Evolutionary conservation across 2,113 vertebrate genomes (phyloP).

Genomic region (Australoheros scitulus): DNA sequence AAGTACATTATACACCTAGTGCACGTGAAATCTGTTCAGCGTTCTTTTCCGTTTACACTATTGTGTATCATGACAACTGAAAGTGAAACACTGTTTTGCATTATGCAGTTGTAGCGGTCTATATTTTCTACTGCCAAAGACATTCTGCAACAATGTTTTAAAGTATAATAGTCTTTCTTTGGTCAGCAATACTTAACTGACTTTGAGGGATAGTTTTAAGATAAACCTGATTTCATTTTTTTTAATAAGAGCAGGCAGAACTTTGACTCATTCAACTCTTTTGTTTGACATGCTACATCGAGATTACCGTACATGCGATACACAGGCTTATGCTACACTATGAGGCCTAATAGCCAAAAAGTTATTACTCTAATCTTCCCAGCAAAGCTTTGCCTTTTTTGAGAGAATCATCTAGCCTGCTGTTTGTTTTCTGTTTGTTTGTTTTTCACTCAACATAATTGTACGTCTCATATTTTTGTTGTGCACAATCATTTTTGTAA

Average conservation of each 20-base stretch:
- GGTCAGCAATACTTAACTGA: conserved; percentile 17
- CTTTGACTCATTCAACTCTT: conserved; percentile 5
- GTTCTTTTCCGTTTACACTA: conserved; percentile 69
- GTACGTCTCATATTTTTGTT: conserved; percentile 9
- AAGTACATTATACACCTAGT: conserved; percentile 47
- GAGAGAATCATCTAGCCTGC: background rate
- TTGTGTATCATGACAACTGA: conserved; percentile 43
- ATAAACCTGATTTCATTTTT: background rate
- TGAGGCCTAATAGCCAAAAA: background rate
- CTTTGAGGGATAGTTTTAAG: conserved; percentile 13
- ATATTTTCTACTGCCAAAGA: conserved; percentile 73
- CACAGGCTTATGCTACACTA: conserved; percentile 4
- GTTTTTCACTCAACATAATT: conserved; percentile 3
- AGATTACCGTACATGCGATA: conserved; percentile 27
- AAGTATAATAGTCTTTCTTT: conserved; percentile 24
- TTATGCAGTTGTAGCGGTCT: conserved; percentile 25
- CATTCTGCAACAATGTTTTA: conserved; percentile 35
- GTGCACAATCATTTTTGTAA: conserved; percentile 47
- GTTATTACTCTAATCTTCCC: background rate
- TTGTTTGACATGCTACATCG: conserved; percentile 39
- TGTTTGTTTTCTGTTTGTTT: background rate
- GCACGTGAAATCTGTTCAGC: conserved; percentile 42
- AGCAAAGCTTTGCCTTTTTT: conserved; percentile 4
- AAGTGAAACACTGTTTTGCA: conserved; percentile 62
- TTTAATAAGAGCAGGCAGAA: background rate